Evolutionary conservation across 2,797 vertebrate genomes (phyloP).

Genomic region (Agapornis canus): DNA sequence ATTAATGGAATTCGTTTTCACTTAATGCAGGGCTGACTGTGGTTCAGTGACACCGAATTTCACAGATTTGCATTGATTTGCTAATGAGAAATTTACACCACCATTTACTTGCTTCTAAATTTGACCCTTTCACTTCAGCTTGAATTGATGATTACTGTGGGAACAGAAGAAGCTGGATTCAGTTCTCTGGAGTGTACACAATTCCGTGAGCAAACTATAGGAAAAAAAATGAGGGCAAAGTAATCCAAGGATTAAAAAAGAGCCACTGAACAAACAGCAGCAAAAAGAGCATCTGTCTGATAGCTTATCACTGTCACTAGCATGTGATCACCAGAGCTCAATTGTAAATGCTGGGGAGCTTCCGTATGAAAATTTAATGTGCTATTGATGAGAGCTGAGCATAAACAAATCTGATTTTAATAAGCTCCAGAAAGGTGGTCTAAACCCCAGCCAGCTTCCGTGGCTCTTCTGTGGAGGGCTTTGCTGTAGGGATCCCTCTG

Average conservation of each 20-base stretch:
- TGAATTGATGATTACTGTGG: slow-evolving; percentile 52
- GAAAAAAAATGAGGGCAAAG: slow-evolving; percentile 34
- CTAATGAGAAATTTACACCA: slow-evolving; percentile 47
- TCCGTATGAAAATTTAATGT: not conserved
- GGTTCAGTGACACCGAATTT: slow-evolving; percentile 41
- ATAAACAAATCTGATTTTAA: not conserved
- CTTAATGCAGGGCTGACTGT: not conserved
- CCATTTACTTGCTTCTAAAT: slow-evolving; percentile 10
- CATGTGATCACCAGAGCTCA: not conserved
- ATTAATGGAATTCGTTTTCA: slow-evolving; percentile 1
- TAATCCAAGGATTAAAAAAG: slow-evolving; percentile 62
- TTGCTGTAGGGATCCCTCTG: not conserved
- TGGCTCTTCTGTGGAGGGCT: not conserved
- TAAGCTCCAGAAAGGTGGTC: not conserved
- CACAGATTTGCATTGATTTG: slow-evolving; percentile 37
- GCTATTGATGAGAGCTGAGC: not conserved
- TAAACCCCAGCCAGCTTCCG: not conserved
- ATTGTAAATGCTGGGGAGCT: not conserved
- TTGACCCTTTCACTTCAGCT: slow-evolving; percentile 39
- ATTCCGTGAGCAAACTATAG: slow-evolving; percentile 52
- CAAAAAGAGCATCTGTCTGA: not conserved
- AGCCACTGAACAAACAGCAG: not conserved
- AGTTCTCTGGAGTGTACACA: slow-evolving; percentile 43
- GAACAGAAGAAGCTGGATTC: slow-evolving; percentile 58
- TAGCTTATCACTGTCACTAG: not conserved